Evolutionary conservation across 2,888 invertebrate genomes (phyloP).

Genomic region (Octonoba sinensis): DNA sequence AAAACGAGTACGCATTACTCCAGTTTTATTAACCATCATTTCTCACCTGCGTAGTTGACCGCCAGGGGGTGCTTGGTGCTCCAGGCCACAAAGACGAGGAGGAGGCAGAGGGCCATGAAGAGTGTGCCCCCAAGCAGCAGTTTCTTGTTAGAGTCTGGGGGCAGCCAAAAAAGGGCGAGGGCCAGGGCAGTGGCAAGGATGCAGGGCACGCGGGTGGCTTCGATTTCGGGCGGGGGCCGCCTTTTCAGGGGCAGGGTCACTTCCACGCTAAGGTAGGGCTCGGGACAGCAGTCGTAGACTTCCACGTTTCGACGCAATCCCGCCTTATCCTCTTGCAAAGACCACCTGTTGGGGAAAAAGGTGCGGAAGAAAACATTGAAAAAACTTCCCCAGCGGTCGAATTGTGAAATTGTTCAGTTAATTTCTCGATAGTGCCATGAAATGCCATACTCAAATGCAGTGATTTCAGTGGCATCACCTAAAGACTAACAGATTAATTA

Average conservation of each 20-base stretch:
- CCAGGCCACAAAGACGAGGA: conserved; percentile 36
- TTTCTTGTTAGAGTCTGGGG: conserved; percentile 44
- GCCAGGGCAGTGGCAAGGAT: conserved; percentile 36
- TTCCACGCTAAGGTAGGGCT: conserved; percentile 44
- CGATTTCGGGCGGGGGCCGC: conserved; percentile 36
- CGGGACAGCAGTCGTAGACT: conserved; percentile 28
- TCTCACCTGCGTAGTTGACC: conserved; percentile 25
- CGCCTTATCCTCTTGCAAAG: conserved; percentile 1
- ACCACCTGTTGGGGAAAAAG: conserved; percentile 30
- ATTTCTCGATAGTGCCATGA: too few relatives aligned
- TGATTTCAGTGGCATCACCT: neutral
- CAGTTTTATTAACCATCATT: neutral
- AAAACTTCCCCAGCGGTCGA: too few relatives aligned
- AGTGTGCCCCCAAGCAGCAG: conserved; percentile 36
- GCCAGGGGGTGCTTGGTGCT: conserved; percentile 18
- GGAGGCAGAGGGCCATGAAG: conserved; percentile 20
- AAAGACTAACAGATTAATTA: too few relatives aligned
- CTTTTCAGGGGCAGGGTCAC: conserved; percentile 15
- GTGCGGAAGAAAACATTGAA: too few relatives aligned
- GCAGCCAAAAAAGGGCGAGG: conserved; percentile 59
- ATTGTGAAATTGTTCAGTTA: too few relatives aligned
- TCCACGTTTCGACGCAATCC: conserved; percentile 25
- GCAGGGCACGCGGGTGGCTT: conserved; percentile 40
- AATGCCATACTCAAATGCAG: neutral
- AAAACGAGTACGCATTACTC: too few relatives aligned